Base-by-base conservation (phyloP, 2,888 invertebrate genomes). In the Orthosia incerta region DNA sequence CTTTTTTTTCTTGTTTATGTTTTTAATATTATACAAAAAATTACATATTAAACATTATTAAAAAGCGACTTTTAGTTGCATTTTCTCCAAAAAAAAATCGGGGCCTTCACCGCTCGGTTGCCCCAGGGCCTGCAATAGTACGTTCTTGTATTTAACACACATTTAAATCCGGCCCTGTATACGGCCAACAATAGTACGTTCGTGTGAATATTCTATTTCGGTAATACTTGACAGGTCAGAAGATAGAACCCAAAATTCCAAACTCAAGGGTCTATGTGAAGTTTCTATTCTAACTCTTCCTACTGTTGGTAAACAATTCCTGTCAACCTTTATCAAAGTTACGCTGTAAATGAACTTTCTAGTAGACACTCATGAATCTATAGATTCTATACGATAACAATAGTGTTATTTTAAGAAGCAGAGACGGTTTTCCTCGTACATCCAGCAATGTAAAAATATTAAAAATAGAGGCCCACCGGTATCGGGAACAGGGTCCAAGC, bases 241-340 rank as follows among this genome's bases (percentile, higher is more conserved):
- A 31, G n/a, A 65, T 45, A 59, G 23, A 31, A 50, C 31, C 63
- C 31, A 20, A 60, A 60, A 16, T 18, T 23, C 39, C 18, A 16
- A 63, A 18, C 31, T 66, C 66, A 63, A 63, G 50, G 46, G 50
- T 26, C 48, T 48, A n/a, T 13, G n/a, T 31, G 48, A 55, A 64
- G 45, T 55, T 60, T 46, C 72, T 48, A 59, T 65, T 46, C 76
- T 50, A 79, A 69, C 53, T 50, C 59, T 64, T 31, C 46, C 13
- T 23, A 64, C 45, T 77, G 55, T 70, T 45, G 13, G 50, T 64
- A 71, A 81, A 82, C 79, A 82, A 82, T 82, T 61, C 61, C 16
- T 69, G 82, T 80, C 73, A 59, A 78, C 82, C 83, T 68, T 68
- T 65, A 62, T 82, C 80, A 80, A 71, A 64, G 23, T 76, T 39